Base-by-base conservation (phyloP, 1,140 invertebrate species). In the Lepidurus packardi region DNA sequence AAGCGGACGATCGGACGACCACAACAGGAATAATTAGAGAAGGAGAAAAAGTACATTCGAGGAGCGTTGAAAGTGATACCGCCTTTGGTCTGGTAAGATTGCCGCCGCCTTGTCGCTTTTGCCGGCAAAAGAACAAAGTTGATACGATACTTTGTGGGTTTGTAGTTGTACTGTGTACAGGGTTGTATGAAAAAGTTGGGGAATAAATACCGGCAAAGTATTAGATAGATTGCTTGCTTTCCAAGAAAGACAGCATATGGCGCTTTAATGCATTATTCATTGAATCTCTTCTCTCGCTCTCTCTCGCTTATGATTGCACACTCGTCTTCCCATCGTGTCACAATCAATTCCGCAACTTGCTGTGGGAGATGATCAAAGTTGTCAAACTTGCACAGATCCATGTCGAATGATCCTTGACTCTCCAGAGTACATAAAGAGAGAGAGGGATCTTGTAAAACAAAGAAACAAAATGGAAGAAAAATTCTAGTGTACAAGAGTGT, bases 321-420 rank as follows among this genome's bases (percentile, higher is more conserved):
- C 53, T 65, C 53, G 53, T 65, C 53, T 21, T 21, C 53, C 13
- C 21, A 65, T 16, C 53, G 53, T 65, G 45, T 16, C 45, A 47
- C 21, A 65, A 65, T 65, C 53, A 65, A 65, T 65, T 65, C 53
- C 53, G 53, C 53, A 65, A 65, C 53, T 65, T 65, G 13, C 53
- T 65, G 53, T 3, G 45, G 13, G 16, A 65, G 13, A 65, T 13
- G 21, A 65, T 21, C 8, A 16, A 65, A 65, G 53, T 65, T 65
- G 21, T 13, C 53, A 13, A 65, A 65, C 53, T 65, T 65, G 53
- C 53, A 65, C 34, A 65, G 53, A 65, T 21, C 53, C 53, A n/a
- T 65, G 53, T 65, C 53, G 53, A 65, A 65, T 65, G 16, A 65
- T 21, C 16, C n/a, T 65, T 0, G 53, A n/a, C 13, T 9, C 9